These are phyloP conservation scores for Chelonia mydas DNA, from an alignment of 2,797 vertebrate species.

Conservation along the genomic window DNA sequence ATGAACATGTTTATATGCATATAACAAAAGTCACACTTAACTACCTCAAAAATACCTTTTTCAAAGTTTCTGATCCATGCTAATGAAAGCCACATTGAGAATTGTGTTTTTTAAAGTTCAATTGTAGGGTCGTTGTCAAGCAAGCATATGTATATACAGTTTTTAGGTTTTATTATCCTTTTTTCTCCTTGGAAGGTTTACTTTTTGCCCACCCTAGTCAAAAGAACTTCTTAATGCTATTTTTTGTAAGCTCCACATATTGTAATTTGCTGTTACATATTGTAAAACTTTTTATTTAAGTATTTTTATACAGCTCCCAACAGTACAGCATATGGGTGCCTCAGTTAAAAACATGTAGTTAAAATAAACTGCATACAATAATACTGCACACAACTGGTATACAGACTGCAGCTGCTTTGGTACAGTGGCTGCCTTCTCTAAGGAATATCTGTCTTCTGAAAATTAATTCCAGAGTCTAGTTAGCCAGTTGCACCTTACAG, in stretches of 20 bases:
- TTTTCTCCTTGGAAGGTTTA: neutral
- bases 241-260: neutral
- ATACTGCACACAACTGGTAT: neutral
- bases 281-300: neutral
- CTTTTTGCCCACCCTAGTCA: conserved; percentile 18
- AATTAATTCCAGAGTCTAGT: neutral
- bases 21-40: neutral
- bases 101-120: neutral
- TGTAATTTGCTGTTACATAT: neutral
- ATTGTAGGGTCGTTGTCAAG: neutral
- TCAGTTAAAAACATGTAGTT: neutral
- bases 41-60: neutral
- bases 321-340: neutral
- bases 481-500: neutral
- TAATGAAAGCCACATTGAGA: conserved; percentile 15
- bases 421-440: neutral
- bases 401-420: neutral
- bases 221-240: neutral
- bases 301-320: neutral
- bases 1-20: neutral
- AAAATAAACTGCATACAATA: neutral
- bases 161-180: conserved; percentile 20
- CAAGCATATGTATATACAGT: neutral
- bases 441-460: neutral
- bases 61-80: neutral